Percentiles rank a stretch among this genome's conserved stretches.
Conservation (phyloP, 2,888 invertebrate species). For the Hydropsyche betteni region DNA sequence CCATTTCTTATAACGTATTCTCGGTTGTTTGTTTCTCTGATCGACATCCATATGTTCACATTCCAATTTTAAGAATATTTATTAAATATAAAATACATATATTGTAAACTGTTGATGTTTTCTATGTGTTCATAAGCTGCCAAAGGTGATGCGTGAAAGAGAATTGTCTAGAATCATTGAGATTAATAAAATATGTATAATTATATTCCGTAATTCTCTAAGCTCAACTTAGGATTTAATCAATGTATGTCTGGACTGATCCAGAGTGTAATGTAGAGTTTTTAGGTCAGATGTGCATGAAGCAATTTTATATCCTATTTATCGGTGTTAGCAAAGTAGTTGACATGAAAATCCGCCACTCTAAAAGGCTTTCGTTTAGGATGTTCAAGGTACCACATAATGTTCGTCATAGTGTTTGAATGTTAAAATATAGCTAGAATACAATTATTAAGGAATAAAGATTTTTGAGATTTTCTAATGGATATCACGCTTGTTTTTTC, state of each 20-base stretch:
- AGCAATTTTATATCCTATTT: conserved; percentile 51
- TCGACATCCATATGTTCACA: conserved; percentile 13
- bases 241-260: conserved; percentile 44
- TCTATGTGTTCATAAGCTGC: conserved; percentile 51
- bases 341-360: conserved; percentile 45
- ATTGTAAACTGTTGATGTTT: conserved; percentile 40
- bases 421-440: conserved; percentile 41
- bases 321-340: conserved; percentile 51
- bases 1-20: not conserved
- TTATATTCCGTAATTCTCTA: conserved; percentile 46
- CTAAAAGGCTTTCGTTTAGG: conserved; percentile 38
- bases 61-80: conserved; percentile 15
- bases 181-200: conserved; percentile 41
- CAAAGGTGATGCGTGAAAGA: conserved; percentile 50
- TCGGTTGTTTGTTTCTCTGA: not conserved
- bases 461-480: conserved; percentile 38
- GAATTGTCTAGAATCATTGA: conserved; percentile 30
- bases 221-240: conserved; percentile 49
- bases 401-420: conserved; percentile 45
- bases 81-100: too few species aligned
- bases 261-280: conserved; percentile 46
- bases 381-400: conserved; percentile 45
- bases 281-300: conserved; percentile 50
- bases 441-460: conserved; percentile 22
- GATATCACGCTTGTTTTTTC: conserved; percentile 36